Evolutionary conservation across 2,113 vertebrate species (phyloP), one percentile per base, ranked within the genome.

Genomic region (Actinemys pallida): DNA sequence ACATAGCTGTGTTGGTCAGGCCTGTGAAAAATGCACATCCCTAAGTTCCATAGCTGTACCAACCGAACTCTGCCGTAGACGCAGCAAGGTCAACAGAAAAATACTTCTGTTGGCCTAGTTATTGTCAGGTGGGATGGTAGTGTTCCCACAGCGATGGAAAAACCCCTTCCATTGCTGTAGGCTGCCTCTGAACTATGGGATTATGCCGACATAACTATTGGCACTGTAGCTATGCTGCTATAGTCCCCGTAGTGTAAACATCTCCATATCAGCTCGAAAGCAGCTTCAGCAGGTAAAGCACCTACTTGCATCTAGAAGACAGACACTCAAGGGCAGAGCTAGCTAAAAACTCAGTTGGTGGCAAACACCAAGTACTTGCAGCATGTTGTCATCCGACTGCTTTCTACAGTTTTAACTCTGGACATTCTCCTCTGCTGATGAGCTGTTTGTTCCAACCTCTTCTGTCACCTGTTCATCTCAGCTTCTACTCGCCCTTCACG

Each of bases 301-400:
- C 83, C 57, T 84, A 1, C 87, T 92, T 83, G 10, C 89, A 96
- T 94, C 85, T 95, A 52, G 25, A 62, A 47, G 89, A 62, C 72
- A 57, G 56, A 83, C 84, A 22, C 62, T 89, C 79, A 6, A 1
- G 24, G 53, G 94, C 49, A 76, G 72, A 45, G 35, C 88, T 76
- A 89, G 3, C 54, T 84, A 39, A 1, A 81, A 56, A 92, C 86
- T 4, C 78, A 93, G 83, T n/a, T 81, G 78, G 24, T 49, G 45
- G 72, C 54, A 53, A 49, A 1, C 45, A 85, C 72, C 62, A 76
- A 76, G 72, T 25, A 13, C 22, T 14, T 76, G 24, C 24, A 45
- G 22, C 42, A 27, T 25, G 72, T 76, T 27, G 12, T 20, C 10
- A 22, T 45, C 42, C 13, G 24, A 45, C 65, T 47, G 19, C 24